These are phyloP conservation scores for Steromphala cineraria DNA, from an alignment of 2,888 invertebrate species.

Conservation along the genomic window DNA sequence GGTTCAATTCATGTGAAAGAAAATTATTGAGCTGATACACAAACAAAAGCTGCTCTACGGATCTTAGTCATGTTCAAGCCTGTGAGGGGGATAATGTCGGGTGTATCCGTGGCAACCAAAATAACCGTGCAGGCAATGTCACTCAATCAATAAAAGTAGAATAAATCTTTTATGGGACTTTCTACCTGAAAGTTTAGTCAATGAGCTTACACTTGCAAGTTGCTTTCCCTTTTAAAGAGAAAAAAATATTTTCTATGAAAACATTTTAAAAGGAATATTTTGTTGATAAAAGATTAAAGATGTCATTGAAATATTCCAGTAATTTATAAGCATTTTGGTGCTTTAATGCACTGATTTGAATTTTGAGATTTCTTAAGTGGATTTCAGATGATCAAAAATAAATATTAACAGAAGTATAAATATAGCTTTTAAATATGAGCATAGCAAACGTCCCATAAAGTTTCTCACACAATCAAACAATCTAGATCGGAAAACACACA, in stretches of 20 bases:
- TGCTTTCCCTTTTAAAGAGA: not conserved
- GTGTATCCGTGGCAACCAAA: slow-evolving; percentile 37
- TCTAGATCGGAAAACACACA: slow-evolving; percentile 14
- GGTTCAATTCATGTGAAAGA: slow-evolving; percentile 37
- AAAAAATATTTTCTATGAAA: not conserved
- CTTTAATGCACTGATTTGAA: not conserved
- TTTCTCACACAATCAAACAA: slow-evolving; percentile 15
- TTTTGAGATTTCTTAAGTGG: not conserved
- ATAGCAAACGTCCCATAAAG: slow-evolving; percentile 9
- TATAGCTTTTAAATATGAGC: not conserved
- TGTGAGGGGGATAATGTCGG: slow-evolving; percentile 28
- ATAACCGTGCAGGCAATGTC: slow-evolving; percentile 32
- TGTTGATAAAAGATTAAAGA: not conserved
- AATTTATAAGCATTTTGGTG: not conserved
- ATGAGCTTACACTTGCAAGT: slow-evolving; percentile 7
- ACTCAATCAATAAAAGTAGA: slow-evolving; percentile 59
- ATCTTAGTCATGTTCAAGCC: slow-evolving; percentile 28
- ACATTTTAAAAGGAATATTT: not conserved
- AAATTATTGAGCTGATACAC: slow-evolving; percentile 28
- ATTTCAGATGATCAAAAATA: not conserved
- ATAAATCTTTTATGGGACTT: slow-evolving; percentile 58
- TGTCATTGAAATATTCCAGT: no score
- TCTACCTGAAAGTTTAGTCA: slow-evolving; percentile 29
- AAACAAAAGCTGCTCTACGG: slow-evolving; percentile 31
- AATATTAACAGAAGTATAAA: slow-evolving; percentile 2